Percentiles rank a stretch among this genome's conserved stretches.
Evolutionary conservation across 2,113 vertebrate genomes (phyloP).

Genomic region (Pluvialis apricaria): DNA sequence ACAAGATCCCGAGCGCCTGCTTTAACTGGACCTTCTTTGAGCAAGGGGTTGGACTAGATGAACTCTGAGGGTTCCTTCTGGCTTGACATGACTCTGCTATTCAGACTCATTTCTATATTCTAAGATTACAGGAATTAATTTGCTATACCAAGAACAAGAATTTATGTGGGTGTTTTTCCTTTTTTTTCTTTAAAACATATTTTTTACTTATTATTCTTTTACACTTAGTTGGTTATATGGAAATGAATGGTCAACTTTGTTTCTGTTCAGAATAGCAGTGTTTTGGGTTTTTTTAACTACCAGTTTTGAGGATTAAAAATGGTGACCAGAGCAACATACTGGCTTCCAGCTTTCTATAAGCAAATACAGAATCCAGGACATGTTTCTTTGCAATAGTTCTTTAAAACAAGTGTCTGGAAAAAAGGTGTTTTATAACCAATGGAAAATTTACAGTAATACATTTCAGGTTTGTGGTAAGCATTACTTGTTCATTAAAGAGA

Average conservation of each 20-base stretch:
- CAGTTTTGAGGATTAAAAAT: neutral
- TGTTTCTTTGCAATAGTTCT: neutral
- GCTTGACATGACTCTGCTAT: neutral
- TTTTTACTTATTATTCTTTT: neutral
- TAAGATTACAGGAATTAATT: neutral
- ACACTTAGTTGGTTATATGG: neutral
- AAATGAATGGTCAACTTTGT: neutral
- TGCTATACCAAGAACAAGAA: neutral
- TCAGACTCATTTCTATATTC: neutral
- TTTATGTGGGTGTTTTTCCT: neutral
- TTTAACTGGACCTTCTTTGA: neutral
- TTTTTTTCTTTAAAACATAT: neutral
- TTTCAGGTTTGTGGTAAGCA: conserved; percentile 8
- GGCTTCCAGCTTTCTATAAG: neutral
- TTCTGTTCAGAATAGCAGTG: neutral
- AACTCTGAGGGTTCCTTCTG: neutral
- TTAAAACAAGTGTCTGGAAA: conserved; percentile 16
- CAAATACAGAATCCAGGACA: neutral
- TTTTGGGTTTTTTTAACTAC: neutral
- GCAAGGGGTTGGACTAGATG: neutral
- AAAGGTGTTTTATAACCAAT: conserved; percentile 28
- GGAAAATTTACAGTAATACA: neutral
- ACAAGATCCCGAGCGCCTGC: neutral
- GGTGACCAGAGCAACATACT: neutral
- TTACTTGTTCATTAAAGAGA: neutral